A percentile compares a stretch with the other conserved stretches of the same genome.
Evolutionary conservation across 2,797 vertebrate genomes (phyloP).

Genomic region (Mycteria americana): DNA sequence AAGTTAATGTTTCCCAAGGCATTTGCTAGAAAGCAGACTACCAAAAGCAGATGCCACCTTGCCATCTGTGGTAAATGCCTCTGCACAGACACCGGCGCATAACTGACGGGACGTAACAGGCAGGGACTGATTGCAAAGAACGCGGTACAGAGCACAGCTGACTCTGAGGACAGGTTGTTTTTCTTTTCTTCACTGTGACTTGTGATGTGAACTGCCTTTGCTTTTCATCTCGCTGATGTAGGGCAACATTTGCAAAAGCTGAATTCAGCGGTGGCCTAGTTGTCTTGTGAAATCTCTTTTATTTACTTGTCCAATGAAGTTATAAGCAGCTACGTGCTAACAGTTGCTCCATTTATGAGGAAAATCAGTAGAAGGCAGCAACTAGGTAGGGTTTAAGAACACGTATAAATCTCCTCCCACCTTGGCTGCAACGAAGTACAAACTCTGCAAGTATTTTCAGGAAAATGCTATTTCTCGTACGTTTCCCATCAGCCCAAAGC

Average conservation of each 20-base stretch:
- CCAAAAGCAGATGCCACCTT: not conserved
- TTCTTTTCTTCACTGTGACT: not conserved
- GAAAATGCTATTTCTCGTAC: not conserved
- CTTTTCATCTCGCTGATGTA: not conserved
- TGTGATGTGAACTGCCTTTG: not conserved
- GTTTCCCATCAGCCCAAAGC: not conserved
- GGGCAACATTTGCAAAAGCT: not conserved
- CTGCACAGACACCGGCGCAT: rapidly evolving
- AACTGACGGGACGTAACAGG: rapidly evolving
- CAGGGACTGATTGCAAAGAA: not conserved
- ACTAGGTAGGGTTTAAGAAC: not conserved
- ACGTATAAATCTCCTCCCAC: not conserved
- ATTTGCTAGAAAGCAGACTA: not conserved
- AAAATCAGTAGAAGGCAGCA: not conserved
- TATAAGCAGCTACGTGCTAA: not conserved
- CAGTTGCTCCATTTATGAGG: not conserved
- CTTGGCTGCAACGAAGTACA: not conserved
- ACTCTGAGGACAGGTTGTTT: not conserved
- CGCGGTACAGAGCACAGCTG: rapidly evolving
- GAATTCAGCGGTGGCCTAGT: not conserved
- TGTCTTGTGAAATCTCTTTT: not conserved
- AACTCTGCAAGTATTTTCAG: not conserved
- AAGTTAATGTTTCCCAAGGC: not conserved
- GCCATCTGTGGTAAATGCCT: not conserved
- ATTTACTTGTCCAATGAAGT: not conserved